A percentile compares a stretch with the other conserved stretches of the same genome.
Evolutionary conservation across 2,797 vertebrate genomes (phyloP).

Genomic region (Jordanella pulchra): DNA sequence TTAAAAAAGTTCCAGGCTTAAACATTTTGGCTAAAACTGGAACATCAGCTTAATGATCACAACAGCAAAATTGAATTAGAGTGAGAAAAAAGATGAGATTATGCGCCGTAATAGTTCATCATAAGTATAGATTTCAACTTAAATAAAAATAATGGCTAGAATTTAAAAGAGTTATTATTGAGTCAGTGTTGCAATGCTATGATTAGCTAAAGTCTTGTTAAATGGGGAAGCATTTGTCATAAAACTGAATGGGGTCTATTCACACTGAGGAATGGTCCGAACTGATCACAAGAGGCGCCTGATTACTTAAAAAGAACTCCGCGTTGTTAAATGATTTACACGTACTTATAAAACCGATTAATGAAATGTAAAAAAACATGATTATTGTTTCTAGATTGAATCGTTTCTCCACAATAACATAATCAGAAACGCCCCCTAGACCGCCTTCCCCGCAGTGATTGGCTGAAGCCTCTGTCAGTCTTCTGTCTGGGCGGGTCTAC

Average conservation of each 20-base stretch:
- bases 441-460: slow-evolving; percentile 21
- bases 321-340: not conserved
- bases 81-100: not conserved
- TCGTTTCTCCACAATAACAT: slow-evolving; percentile 3
- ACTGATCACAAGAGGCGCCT: too few species aligned
- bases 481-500: slow-evolving; percentile 27
- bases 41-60: not conserved
- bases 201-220: not conserved
- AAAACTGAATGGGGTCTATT: too few species aligned
- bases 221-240: not conserved
- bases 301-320: not conserved
- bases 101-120: not conserved
- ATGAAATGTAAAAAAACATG: not conserved
- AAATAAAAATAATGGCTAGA: not conserved
- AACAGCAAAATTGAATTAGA: not conserved
- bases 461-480: slow-evolving; percentile 35
- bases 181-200: not conserved
- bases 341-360: not conserved
- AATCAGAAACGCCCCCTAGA: slow-evolving; percentile 15
- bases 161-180: not conserved
- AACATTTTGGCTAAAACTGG: not conserved
- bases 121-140: not conserved
- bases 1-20: too few species aligned
- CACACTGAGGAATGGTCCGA: too few species aligned
- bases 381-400: not conserved